Conservation (phyloP, 2,113 vertebrate genomes). For the Panthera uncia region DNA sequence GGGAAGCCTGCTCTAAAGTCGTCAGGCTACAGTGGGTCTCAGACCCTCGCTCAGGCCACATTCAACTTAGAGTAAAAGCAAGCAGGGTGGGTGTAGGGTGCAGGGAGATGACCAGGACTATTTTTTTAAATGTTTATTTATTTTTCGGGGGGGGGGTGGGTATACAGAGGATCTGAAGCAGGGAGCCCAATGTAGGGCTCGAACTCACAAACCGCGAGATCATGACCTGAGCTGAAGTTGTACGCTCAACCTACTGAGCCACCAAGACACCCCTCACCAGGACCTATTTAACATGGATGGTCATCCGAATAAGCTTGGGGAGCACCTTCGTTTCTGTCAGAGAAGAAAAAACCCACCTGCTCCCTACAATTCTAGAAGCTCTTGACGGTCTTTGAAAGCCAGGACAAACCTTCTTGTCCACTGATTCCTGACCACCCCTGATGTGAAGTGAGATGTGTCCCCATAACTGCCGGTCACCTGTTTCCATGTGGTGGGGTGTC, state of each 20-base stretch:
- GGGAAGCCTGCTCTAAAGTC: neutral
- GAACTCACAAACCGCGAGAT: too few species aligned
- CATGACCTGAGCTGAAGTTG: too few species aligned
- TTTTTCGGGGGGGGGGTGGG: too few species aligned
- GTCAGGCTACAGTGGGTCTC: slow-evolving; percentile 66
- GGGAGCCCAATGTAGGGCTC: too few species aligned
- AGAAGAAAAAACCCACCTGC: neutral
- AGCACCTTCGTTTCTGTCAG: neutral
- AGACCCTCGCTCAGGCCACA: slow-evolving; percentile 76
- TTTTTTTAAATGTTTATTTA: too few species aligned
- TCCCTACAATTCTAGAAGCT: neutral
- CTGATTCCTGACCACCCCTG: neutral
- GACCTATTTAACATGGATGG: neutral
- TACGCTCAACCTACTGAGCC: too few species aligned
- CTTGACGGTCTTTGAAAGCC: neutral
- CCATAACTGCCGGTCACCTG: rapidly evolving
- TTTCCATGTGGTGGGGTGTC: neutral
- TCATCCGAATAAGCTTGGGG: neutral
- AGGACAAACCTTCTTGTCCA: neutral
- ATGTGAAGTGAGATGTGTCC: rapidly evolving
- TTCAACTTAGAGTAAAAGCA: neutral
- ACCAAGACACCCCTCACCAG: slow-evolving; percentile 15
- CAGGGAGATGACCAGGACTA: slow-evolving; percentile 47
- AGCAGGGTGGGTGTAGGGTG: neutral
- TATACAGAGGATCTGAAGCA: too few species aligned